Evolutionary conservation across 2,888 invertebrate species (phyloP).

Genomic region (Chloroclysta siterata): DNA sequence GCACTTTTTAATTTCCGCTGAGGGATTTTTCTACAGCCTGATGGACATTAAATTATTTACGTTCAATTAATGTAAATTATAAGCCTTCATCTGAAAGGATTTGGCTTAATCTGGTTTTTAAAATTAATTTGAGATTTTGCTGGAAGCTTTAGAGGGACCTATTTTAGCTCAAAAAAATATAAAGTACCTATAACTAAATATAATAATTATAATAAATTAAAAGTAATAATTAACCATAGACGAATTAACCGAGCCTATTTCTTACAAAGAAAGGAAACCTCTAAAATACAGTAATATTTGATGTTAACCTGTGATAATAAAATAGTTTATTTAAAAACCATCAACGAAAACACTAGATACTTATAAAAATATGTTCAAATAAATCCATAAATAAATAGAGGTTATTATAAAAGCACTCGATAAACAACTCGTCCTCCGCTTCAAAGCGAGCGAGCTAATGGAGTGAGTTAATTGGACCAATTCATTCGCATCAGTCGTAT

Average conservation of each 20-base stretch:
- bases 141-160: constrained; percentile 3
- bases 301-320: too few relatives aligned
- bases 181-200: too few relatives aligned
- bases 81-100: constrained; percentile 51
- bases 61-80: constrained; percentile 82
- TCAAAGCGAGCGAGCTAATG: constrained; percentile 58
- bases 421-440: constrained; percentile 29
- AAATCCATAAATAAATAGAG: constrained; percentile 4
- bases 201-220: too few relatives aligned
- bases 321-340: too few relatives aligned
- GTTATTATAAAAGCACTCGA: constrained; percentile 27
- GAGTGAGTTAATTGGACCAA: constrained; percentile 65
- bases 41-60: constrained; percentile 80
- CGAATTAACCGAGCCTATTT: too few relatives aligned
- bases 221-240: too few relatives aligned
- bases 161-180: too few relatives aligned
- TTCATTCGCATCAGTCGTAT: constrained; percentile 38
- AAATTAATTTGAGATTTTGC: constrained; percentile 35
- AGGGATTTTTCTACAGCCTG: constrained; percentile 79
- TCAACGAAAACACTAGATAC: too few relatives aligned
- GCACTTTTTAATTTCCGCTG: constrained; percentile 83
- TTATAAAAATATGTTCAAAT: too few relatives aligned
- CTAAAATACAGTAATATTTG: too few relatives aligned
- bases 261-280: too few relatives aligned
- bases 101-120: constrained; percentile 53